phyloP scores from a whole-genome alignment of 2,888 invertebrate genomes.

The Polydrusus pterygomalis region DNA sequence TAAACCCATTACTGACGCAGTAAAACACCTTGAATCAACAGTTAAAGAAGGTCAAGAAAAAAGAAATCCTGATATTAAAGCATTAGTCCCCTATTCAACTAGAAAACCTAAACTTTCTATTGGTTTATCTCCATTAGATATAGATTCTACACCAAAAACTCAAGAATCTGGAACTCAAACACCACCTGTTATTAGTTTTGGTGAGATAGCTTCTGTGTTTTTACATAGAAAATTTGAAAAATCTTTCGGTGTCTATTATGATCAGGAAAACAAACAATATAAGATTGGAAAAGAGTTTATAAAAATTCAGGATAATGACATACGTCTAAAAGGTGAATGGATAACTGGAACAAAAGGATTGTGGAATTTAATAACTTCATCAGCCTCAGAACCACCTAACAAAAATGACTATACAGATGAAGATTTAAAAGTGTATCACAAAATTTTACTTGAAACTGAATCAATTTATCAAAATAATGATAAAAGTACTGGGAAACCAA shows the following conservation, averaged over 20 bases:
- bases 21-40: not conserved
- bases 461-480: not conserved
- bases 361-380: no score
- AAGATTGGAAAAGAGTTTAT: not conserved
- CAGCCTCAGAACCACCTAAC: no score
- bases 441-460: no score
- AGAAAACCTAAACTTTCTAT: not conserved
- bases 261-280: not conserved
- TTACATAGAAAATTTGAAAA: not conserved
- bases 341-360: not conserved
- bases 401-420: no score
- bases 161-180: not conserved
- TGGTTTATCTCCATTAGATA: not conserved
- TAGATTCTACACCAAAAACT: not conserved
- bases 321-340: not conserved
- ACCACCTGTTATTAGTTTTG: not conserved
- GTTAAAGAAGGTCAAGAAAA: conserved; percentile 1
- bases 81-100: not conserved
- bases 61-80: not conserved
- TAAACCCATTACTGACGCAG: not conserved
- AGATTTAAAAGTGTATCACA: no score
- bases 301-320: not conserved
- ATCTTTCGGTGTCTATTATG: not conserved
- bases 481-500: not conserved
- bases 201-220: not conserved